Conservation (phyloP, 2,797 vertebrate genomes). For the Hephaestus fuliginosus region DNA sequence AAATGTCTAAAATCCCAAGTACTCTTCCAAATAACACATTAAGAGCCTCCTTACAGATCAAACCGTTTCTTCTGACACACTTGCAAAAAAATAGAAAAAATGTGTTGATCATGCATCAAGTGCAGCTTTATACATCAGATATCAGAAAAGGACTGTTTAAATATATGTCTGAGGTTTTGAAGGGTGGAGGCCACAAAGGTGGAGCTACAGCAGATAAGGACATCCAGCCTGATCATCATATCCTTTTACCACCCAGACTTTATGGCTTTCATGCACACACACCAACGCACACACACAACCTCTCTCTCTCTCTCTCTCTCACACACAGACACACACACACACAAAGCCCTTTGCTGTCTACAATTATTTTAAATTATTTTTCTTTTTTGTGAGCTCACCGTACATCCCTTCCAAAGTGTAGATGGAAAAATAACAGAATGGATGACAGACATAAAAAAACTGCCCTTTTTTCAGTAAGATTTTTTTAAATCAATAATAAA, state of each 20-base stretch:
- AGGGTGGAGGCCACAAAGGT: conserved; percentile 43
- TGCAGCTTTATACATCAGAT: not conserved
- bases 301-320: too few relatives aligned
- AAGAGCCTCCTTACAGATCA: not conserved
- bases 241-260: conserved; percentile 28
- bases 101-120: not conserved
- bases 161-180: conserved; percentile 23
- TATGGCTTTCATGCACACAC: not conserved
- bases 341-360: not conserved
- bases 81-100: not conserved
- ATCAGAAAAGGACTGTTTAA: conserved; percentile 1
- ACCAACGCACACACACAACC: too few relatives aligned
- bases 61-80: not conserved
- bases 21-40: not conserved
- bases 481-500: too few relatives aligned
- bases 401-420: too few relatives aligned
- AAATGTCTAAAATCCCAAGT: not conserved
- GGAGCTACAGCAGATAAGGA: conserved; percentile 41
- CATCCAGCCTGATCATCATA: conserved; percentile 17
- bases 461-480: too few relatives aligned
- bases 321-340: too few relatives aligned
- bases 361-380: not conserved
- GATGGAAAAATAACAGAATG: not conserved
- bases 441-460: too few relatives aligned
- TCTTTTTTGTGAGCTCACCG: not conserved